Base-by-base conservation (phyloP, 2,888 invertebrate genomes). In the Orchesellides sinensis region DNA sequence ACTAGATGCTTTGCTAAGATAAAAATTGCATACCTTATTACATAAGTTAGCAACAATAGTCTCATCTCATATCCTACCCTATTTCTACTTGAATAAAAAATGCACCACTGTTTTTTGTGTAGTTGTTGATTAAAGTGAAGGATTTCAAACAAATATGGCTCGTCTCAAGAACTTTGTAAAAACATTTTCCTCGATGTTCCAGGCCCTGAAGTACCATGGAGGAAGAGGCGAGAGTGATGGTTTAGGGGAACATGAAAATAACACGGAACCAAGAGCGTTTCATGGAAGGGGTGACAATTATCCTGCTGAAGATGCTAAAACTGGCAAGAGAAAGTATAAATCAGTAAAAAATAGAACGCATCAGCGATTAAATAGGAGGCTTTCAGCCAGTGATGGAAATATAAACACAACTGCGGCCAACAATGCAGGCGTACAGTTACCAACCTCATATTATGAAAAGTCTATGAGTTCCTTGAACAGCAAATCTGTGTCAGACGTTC, bases 181-280 rank as follows among this genome's bases (percentile, higher is more conserved):
- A 74, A 65, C 72, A n/a, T 49, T 87, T 10, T 83, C 84, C 17
- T 17, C 72, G 56, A 12, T 87, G 52, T 86, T 88, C 61, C 86
- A 88, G 87, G 84, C 85, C 12, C n/a, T 86, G 35, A 86, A 85
- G 49, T 85, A 87, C 70, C 84, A 83, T 45, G 52, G 45, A 73
- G n/a, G 83, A 80, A 6, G 49, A 59, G 12, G 45, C 45, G 56
- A 66, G 19, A 59, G 40, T n/a, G 35, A 69, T 29, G 17, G 32
- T 23, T 4, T 21, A 21, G 72, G 32, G 8, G 54, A 72, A 19
- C n/a, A n/a, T n/a, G n/a, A n/a, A n/a, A n/a, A n/a, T 32, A 23
- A 25, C 2, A 14, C 14, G 21, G 54, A 54, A 1, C 54, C 4
- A 54, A 19, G 12, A 14, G 2, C 2, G 25, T 54, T 14, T 25